phyloP scores from a whole-genome alignment of 1,140 invertebrate species.

The Aphidius gifuensis region DNA sequence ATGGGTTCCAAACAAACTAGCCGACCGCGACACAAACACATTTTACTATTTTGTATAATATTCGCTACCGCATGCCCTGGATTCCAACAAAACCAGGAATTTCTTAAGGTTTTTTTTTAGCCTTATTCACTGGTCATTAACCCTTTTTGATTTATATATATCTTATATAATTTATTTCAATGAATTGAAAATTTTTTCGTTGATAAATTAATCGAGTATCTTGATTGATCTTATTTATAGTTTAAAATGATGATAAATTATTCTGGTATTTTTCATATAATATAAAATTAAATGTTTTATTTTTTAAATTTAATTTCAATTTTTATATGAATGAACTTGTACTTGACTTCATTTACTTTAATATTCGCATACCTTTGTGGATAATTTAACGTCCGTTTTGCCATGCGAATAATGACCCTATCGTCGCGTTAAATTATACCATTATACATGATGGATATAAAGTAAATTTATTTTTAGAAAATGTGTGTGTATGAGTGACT shows the following conservation, averaged over 20 bases:
- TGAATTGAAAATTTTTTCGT: too few species aligned
- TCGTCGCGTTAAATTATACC: slow-evolving; percentile 25
- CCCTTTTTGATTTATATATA: slow-evolving; percentile 3
- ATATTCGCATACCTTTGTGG: slow-evolving; percentile 21
- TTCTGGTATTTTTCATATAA: neutral
- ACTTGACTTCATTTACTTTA: neutral
- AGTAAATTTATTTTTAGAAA: slow-evolving; percentile 12
- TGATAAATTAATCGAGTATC: too few species aligned
- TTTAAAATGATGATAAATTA: neutral
- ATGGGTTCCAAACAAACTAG: neutral
- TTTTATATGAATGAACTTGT: neutral
- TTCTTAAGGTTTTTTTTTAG: neutral
- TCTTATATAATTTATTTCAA: neutral
- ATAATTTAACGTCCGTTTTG: slow-evolving; percentile 33
- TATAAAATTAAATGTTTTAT: neutral
- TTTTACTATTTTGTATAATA: slow-evolving; percentile 12
- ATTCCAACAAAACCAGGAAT: slow-evolving; percentile 14
- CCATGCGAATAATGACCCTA: slow-evolving; percentile 31
- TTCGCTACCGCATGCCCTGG: slow-evolving; percentile 19
- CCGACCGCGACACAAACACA: slow-evolving; percentile 4
- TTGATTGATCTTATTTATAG: neutral
- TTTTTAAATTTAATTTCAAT: neutral
- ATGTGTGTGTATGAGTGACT: neutral
- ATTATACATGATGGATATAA: neutral
- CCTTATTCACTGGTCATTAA: neutral